phyloP scores from a whole-genome alignment of 2,113 vertebrate species.

The Piaya cayana region DNA sequence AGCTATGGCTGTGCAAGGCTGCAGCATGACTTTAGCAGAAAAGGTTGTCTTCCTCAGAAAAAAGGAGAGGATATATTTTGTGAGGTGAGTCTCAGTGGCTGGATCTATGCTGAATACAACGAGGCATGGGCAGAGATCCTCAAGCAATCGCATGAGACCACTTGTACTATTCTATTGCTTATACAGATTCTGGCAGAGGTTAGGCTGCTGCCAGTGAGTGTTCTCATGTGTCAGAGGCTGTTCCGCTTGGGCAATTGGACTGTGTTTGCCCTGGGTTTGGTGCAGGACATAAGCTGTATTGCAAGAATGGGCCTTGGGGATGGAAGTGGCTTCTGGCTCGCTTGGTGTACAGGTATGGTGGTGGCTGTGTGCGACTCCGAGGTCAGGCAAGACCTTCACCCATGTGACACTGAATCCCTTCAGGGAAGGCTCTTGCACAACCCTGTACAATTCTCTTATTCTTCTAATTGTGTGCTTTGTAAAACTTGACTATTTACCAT shows the following conservation, averaged over 20 bases:
- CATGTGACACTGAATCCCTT: fast-evolving
- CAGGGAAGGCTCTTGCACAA: neutral
- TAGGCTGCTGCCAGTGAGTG: neutral
- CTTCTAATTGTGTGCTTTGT: neutral
- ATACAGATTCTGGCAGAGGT: neutral
- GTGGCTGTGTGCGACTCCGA: fast-evolving
- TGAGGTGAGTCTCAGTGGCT: neutral
- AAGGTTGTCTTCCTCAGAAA: neutral
- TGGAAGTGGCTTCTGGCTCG: neutral
- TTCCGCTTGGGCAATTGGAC: neutral
- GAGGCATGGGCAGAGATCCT: fast-evolving
- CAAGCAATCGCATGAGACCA: neutral
- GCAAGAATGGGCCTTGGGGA: neutral
- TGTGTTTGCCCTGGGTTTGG: neutral
- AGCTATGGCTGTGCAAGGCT: neutral
- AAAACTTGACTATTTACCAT: neutral
- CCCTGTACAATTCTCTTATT: neutral
- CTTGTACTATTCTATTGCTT: neutral
- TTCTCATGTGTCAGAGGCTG: neutral
- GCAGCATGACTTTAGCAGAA: neutral
- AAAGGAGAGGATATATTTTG: neutral
- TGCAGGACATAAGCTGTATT: neutral
- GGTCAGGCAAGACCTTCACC: neutral
- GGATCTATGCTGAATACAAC: fast-evolving
- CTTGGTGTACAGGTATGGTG: neutral